Evolutionary conservation across 2,113 vertebrate species (phyloP).

Genomic region (human (Homo sapiens)): DNA sequence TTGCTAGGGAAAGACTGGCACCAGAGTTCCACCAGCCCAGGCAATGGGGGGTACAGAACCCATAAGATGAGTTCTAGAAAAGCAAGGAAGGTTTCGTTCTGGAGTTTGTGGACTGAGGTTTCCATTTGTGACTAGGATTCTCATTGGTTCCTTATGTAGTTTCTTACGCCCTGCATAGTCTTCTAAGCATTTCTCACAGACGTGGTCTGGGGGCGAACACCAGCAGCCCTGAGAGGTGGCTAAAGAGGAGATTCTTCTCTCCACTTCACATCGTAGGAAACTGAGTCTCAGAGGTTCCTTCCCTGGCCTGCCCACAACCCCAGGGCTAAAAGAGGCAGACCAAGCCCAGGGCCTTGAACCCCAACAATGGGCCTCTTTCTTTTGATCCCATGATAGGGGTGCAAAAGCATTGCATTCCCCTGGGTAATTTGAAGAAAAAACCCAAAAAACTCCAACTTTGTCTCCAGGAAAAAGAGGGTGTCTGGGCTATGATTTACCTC

Average conservation of each 20-base stretch:
- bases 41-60: background rate
- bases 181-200: background rate
- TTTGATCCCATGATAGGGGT: background rate
- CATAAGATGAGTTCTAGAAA: background rate
- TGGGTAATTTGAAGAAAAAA: background rate
- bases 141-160: background rate
- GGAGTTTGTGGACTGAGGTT: background rate
- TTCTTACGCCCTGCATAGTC: background rate
- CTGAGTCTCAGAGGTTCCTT: background rate
- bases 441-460: background rate
- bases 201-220: accelerated
- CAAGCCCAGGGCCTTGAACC: background rate
- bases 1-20: background rate
- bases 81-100: background rate
- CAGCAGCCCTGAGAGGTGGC: background rate
- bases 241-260: background rate
- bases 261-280: background rate
- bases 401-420: background rate
- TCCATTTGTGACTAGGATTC: background rate
- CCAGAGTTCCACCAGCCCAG: too few species aligned
- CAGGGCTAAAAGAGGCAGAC: background rate
- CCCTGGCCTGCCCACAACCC: background rate
- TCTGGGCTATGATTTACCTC: background rate
- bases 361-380: background rate
- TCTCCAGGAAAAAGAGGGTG: background rate